Percentiles rank a stretch among this genome's conserved stretches.
phyloP scores from a whole-genome alignment of 2,797 vertebrate genomes.

The Pelochelys cantorii region DNA sequence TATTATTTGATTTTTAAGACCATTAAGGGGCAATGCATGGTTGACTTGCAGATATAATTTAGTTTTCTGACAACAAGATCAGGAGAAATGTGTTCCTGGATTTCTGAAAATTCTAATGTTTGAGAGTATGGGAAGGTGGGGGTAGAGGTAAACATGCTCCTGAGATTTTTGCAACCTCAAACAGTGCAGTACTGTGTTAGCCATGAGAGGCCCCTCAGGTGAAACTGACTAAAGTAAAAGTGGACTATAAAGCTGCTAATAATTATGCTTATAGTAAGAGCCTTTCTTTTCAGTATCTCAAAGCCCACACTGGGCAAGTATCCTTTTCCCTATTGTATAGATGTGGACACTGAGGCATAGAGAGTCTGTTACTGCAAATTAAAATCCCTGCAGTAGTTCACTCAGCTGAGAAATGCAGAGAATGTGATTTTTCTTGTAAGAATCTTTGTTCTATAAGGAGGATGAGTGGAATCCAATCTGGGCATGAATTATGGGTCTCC shows the following conservation, averaged over 20 bases:
- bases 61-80: neutral
- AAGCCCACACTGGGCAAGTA: conserved; percentile 28
- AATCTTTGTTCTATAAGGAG: accelerated
- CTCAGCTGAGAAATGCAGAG: neutral
- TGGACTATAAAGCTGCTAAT: conserved; percentile 12
- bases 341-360: conserved; percentile 17
- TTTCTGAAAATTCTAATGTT: neutral
- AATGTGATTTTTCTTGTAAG: neutral
- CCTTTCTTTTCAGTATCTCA: conserved; percentile 26
- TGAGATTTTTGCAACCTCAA: neutral
- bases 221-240: conserved; percentile 29
- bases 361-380: neutral
- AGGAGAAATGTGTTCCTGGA: neutral
- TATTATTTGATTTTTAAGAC: neutral
- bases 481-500: neutral
- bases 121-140: neutral
- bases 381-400: neutral
- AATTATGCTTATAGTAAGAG: neutral
- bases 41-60: neutral
- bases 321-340: neutral
- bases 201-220: neutral
- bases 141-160: neutral
- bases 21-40: neutral
- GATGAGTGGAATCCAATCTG: neutral
- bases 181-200: neutral